phyloP scores from a whole-genome alignment of 1,140 invertebrate genomes.

The Lanistes nyassanus region DNA sequence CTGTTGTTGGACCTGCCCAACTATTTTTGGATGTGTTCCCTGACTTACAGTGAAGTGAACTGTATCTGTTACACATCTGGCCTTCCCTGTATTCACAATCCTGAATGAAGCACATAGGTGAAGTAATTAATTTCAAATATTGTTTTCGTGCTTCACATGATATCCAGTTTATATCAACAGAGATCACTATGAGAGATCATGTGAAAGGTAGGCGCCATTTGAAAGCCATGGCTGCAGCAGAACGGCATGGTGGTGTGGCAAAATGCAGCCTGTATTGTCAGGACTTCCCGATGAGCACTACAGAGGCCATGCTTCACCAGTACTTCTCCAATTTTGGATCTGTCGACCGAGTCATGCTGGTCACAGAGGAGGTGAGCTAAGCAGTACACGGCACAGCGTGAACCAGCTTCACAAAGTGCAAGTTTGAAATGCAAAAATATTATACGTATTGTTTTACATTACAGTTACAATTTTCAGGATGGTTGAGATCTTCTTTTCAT shows the following conservation, averaged over 20 bases:
- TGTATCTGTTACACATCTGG: neutral
- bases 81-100: neutral
- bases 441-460: neutral
- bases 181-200: slow-evolving; percentile 30
- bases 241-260: slow-evolving; percentile 27
- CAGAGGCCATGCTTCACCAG: slow-evolving; percentile 27
- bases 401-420: neutral
- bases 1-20: too few relatives aligned
- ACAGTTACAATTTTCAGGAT: neutral
- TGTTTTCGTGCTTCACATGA: too few relatives aligned
- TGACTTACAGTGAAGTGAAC: too few relatives aligned
- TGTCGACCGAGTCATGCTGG: slow-evolving; percentile 35
- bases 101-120: neutral
- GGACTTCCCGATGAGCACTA: slow-evolving; percentile 36
- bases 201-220: slow-evolving; percentile 37
- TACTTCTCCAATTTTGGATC: slow-evolving; percentile 44
- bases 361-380: slow-evolving; percentile 28
- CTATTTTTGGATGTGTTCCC: too few relatives aligned
- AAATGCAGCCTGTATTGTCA: slow-evolving; percentile 38
- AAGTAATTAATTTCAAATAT: neutral
- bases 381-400: neutral
- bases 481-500: too few relatives aligned
- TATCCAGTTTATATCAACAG: slow-evolving; percentile 3
- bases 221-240: slow-evolving; percentile 18
- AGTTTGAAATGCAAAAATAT: neutral